Conservation (phyloP, 2,888 invertebrate species). For the Listrodromus nycthemerus region DNA sequence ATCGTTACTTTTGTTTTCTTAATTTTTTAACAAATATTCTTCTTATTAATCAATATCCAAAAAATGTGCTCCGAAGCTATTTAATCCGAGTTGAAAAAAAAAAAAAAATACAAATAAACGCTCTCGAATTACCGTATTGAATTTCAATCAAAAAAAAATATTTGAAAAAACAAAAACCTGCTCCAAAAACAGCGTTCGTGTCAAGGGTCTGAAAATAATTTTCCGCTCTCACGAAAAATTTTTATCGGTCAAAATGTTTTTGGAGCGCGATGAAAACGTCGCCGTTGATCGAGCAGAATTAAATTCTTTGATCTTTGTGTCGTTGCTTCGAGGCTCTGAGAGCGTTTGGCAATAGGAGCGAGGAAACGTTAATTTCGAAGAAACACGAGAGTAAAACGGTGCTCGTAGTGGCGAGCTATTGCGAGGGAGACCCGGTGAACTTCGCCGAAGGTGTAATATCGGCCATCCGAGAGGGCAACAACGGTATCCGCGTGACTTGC, state of each 20-base stretch:
- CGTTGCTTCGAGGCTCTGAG: not conserved
- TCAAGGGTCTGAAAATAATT: not conserved
- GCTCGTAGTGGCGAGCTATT: slow-evolving; percentile 48
- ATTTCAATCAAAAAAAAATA: too few relatives aligned
- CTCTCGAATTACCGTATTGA: too few relatives aligned
- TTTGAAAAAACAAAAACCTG: too few relatives aligned
- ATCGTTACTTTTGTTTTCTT: too few relatives aligned
- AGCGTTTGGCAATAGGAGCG: slow-evolving; percentile 51
- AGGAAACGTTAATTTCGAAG: slow-evolving; percentile 67
- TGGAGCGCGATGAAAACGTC: not conserved
- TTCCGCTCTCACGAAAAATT: not conserved
- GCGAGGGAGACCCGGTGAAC: slow-evolving; percentile 62
- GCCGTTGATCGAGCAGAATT: slow-evolving; percentile 32
- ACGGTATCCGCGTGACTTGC: slow-evolving; percentile 65
- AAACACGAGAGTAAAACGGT: slow-evolving; percentile 59
- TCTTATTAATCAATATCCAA: too few relatives aligned
- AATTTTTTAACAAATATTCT: too few relatives aligned
- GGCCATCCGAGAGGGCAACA: slow-evolving; percentile 65
- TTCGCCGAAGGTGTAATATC: slow-evolving; percentile 66
- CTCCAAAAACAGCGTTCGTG: not conserved
- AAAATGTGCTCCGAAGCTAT: too few relatives aligned
- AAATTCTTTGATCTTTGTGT: slow-evolving; percentile 33
- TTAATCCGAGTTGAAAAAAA: too few relatives aligned
- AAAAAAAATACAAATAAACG: too few relatives aligned
- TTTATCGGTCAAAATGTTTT: not conserved